Percentiles rank a stretch among this genome's conserved stretches.
Conservation (phyloP, 2,797 vertebrate genomes). For the Ambastaia sidthimunki region DNA sequence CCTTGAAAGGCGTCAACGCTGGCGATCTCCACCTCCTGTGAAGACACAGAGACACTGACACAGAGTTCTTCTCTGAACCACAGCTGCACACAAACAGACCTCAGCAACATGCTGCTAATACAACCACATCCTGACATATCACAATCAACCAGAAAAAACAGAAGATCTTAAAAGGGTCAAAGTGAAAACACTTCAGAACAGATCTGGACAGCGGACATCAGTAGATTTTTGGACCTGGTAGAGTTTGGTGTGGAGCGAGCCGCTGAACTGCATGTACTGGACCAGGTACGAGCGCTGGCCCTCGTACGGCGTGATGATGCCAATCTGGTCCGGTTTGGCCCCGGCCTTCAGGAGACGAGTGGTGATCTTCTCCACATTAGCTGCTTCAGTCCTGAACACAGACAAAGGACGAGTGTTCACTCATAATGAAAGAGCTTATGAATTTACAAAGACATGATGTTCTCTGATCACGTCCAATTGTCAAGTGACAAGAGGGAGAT, state of each 20-base stretch:
- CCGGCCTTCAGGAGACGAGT: slow-evolving; percentile 95
- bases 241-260: slow-evolving; percentile 97
- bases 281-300: slow-evolving; percentile 98
- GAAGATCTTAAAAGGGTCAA: not conserved
- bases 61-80: not conserved
- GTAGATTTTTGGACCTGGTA: slow-evolving; percentile 86
- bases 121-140: not conserved
- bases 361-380: slow-evolving; percentile 99
- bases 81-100: not conserved
- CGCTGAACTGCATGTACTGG: slow-evolving; percentile 99
- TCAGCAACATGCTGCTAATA: not conserved
- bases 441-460: not conserved
- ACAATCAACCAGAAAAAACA: not conserved
- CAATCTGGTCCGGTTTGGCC: slow-evolving; percentile 97
- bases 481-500: too few relatives aligned
- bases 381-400: slow-evolving; percentile 89
- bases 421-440: not conserved
- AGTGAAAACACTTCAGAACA: not conserved
- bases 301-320: slow-evolving; percentile 97
- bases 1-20: slow-evolving; percentile 99
- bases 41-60: not conserved
- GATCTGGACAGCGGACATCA: not conserved
- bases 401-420: not conserved
- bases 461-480: too few relatives aligned
- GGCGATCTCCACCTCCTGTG: slow-evolving; percentile 96